These are phyloP conservation scores for Archips xylosteana DNA, from an alignment of 2,888 invertebrate species.

Conservation along the genomic window DNA sequence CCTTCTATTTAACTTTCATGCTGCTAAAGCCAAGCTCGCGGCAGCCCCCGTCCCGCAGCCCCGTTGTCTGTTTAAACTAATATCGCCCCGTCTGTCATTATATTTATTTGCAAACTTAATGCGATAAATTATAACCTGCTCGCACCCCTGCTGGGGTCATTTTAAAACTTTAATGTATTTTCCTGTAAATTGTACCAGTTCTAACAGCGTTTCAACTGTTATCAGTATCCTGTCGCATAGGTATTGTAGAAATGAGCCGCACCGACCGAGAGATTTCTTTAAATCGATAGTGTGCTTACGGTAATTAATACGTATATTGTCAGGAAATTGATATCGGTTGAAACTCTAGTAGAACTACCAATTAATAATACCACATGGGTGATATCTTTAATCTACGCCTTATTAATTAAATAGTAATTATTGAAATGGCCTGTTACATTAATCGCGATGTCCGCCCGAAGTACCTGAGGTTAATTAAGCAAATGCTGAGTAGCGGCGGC, in stretches of 20 bases:
- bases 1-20: conserved; percentile 5
- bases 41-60: no score
- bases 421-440: background rate
- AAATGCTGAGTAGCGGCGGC: background rate
- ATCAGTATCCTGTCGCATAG: no score
- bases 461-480: conserved; percentile 16
- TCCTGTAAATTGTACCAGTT: no score
- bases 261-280: no score
- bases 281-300: no score
- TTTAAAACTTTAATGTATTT: background rate
- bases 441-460: background rate
- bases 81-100: conserved; percentile 7
- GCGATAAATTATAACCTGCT: conserved; percentile 22
- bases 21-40: no score
- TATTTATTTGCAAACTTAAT: conserved; percentile 27
- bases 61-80: background rate
- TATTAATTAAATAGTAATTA: conserved; percentile 1
- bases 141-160: background rate
- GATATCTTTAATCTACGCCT: background rate
- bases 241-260: no score
- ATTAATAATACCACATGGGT: background rate
- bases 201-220: background rate
- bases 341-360: background rate
- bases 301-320: no score
- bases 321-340: no score